Conservation (phyloP, 37 sponge, comb jelly and placozoan genomes). For the Oopsacas minuta region DNA sequence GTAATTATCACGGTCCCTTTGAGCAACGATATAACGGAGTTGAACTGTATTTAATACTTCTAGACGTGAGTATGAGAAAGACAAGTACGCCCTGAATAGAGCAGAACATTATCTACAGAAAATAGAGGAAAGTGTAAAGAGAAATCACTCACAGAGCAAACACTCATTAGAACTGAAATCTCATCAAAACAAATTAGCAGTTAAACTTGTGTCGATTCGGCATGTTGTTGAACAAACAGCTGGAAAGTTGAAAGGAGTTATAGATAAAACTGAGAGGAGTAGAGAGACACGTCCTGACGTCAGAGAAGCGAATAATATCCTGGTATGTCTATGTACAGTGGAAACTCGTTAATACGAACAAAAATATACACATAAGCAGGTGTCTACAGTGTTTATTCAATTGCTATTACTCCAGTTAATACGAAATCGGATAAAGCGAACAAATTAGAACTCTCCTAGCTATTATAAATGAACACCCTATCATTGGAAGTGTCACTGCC, state of each 20-base stretch:
- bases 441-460: no score
- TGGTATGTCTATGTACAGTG: no score
- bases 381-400: no score
- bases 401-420: no score
- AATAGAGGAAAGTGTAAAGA: background rate
- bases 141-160: conserved; percentile 9
- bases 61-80: conserved; percentile 8
- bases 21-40: no score
- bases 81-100: background rate
- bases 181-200: background rate
- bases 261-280: background rate
- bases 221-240: background rate
- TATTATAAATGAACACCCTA: no score
- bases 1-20: no score
- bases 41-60: background rate
- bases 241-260: background rate
- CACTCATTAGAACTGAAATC: background rate
- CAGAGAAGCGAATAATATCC: conserved; percentile 10
- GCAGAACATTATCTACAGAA: background rate
- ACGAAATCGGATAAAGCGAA: no score
- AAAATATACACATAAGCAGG: no score
- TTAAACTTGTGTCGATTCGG: background rate
- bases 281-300: background rate
- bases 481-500: no score
- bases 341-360: no score